Evolutionary conservation across 2,113 vertebrate species (phyloP).

Genomic region (Nannobrachium achirus): DNA sequence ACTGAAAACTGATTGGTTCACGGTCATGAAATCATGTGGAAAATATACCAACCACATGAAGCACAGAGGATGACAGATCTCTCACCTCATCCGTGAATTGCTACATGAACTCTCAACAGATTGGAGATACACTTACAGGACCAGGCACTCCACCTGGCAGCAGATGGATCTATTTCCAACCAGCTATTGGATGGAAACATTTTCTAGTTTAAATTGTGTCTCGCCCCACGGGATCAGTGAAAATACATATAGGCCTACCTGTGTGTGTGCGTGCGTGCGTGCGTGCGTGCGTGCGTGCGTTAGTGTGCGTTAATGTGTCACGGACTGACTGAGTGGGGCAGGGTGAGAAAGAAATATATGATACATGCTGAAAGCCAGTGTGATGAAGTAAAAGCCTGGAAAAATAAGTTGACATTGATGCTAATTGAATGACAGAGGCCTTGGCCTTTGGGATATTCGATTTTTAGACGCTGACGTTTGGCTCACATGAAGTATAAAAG

Average conservation of each 20-base stretch:
- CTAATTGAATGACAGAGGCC: slow-evolving; percentile 64
- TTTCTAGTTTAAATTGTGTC: slow-evolving; percentile 52
- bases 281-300: slow-evolving; percentile 26
- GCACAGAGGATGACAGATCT: slow-evolving; percentile 1
- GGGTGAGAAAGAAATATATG: slow-evolving; percentile 5
- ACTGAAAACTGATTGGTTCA: slow-evolving; percentile 42
- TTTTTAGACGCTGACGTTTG: slow-evolving; percentile 27
- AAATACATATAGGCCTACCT: slow-evolving; percentile 16
- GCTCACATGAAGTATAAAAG: slow-evolving; percentile 30
- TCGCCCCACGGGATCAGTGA: slow-evolving; percentile 15
- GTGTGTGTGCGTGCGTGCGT: slow-evolving; percentile 29
- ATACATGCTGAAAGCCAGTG: too few relatives aligned
- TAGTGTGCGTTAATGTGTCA: slow-evolving; percentile 15
- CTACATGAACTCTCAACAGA: slow-evolving; percentile 17
- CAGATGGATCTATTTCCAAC: slow-evolving; percentile 12
- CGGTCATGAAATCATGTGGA: slow-evolving; percentile 29
- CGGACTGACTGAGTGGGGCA: slow-evolving; percentile 3
- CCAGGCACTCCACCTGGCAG: slow-evolving; percentile 13
- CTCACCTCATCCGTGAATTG: slow-evolving; percentile 17
- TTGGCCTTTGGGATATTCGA: slow-evolving; percentile 39
- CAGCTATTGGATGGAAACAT: slow-evolving; percentile 23
- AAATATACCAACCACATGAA: slow-evolving; percentile 13
- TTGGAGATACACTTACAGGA: slow-evolving; percentile 26
- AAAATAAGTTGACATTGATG: slow-evolving; percentile 63
- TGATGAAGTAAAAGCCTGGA: slow-evolving; percentile 34